Evolutionary conservation across 2,888 invertebrate species (phyloP).

Genomic region (Acanthosepion lycidas): DNA sequence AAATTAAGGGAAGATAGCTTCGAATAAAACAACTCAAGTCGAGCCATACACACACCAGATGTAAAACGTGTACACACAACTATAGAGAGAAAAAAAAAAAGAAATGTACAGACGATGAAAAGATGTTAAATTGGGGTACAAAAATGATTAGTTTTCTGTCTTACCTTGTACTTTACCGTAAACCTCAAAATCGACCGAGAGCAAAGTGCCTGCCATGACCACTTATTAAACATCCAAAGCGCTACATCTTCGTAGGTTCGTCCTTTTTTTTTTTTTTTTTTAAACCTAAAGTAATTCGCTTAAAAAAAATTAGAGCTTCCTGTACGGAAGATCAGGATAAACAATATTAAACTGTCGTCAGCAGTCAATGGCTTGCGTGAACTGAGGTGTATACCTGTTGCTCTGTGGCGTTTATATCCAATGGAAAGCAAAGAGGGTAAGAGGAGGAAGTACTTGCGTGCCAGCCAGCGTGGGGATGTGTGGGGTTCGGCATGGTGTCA

Average conservation of each 20-base stretch:
- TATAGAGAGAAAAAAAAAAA: neutral
- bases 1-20: neutral
- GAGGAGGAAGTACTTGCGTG: neutral
- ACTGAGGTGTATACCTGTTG: neutral
- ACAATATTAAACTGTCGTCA: neutral
- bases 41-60: neutral
- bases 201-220: slow-evolving; percentile 48
- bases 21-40: neutral
- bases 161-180: slow-evolving; percentile 63
- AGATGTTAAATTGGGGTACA: neutral
- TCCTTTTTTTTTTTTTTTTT: neutral
- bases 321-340: neutral
- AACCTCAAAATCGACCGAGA: slow-evolving; percentile 59
- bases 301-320: neutral
- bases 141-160: slow-evolving; percentile 40
- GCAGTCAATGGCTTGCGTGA: neutral
- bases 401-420: neutral
- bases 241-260: neutral
- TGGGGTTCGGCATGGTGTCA: slow-evolving; percentile 10
- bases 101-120: neutral
- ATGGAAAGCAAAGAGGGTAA: neutral
- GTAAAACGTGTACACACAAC: neutral
- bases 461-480: neutral
- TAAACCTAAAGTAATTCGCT: neutral
- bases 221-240: neutral